These are phyloP conservation scores for Agonopterix subpropinquella DNA, from an alignment of 2,888 invertebrate species.

Conservation along the genomic window DNA sequence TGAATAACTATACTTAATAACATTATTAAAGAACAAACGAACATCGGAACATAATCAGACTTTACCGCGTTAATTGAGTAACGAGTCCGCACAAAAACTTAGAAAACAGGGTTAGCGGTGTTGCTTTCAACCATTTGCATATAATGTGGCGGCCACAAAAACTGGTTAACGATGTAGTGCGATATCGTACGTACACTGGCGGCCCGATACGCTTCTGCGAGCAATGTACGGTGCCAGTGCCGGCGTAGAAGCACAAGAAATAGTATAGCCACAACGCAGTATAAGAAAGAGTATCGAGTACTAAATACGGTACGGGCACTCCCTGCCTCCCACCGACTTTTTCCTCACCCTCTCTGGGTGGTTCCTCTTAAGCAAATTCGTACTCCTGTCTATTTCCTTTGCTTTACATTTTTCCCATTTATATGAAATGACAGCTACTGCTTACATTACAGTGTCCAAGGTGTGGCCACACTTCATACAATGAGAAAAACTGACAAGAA, in stretches of 20 bases:
- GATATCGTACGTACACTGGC: conserved; percentile 7
- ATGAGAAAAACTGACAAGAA: too few species aligned
- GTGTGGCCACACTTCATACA: too few species aligned
- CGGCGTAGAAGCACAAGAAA: neutral
- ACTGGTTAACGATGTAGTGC: conserved; percentile 12
- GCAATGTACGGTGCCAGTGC: conserved; percentile 12
- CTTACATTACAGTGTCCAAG: too few species aligned
- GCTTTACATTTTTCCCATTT: too few species aligned
- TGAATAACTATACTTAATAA: neutral
- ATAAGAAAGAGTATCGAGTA: too few species aligned
- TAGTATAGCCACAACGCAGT: too few species aligned
- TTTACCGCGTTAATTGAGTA: conserved; percentile 21
- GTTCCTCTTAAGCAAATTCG: too few species aligned
- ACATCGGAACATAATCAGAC: neutral
- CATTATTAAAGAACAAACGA: neutral
- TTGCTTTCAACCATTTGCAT: conserved; percentile 56
- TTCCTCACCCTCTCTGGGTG: too few species aligned
- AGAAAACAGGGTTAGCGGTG: conserved; percentile 35
- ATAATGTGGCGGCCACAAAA: conserved; percentile 37
- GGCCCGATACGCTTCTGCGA: conserved; percentile 33
- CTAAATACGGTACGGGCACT: too few species aligned
- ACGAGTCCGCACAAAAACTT: conserved; percentile 27
- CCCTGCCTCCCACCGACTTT: too few species aligned
- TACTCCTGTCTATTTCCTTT: too few species aligned
- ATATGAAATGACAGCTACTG: too few species aligned